Evolutionary conservation across 2,888 invertebrate species (phyloP).

Genomic region (Drosophila aldrichi): DNA sequence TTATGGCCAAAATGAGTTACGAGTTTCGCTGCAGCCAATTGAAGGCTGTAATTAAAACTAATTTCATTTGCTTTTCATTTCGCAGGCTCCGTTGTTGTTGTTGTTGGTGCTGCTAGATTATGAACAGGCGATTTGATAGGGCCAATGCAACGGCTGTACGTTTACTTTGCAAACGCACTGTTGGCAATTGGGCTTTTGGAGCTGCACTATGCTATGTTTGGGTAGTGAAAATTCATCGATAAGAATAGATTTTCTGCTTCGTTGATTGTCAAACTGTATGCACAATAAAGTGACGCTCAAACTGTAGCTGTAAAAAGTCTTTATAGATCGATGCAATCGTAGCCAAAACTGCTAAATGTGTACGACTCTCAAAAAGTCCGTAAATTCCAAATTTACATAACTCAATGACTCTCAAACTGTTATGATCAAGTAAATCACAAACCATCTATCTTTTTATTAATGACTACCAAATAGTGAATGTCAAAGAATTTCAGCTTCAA

Average conservation of each 20-base stretch:
- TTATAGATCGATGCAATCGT: too few relatives aligned
- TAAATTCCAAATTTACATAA: too few relatives aligned
- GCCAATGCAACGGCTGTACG: constrained; percentile 52
- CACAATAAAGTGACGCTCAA: not conserved
- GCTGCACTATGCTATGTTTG: not conserved
- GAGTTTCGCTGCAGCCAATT: constrained; percentile 76
- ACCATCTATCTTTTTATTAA: too few relatives aligned
- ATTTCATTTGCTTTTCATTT: constrained; percentile 77
- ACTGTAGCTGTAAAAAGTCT: too few relatives aligned
- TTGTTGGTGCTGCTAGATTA: constrained; percentile 53
- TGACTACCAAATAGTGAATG: too few relatives aligned
- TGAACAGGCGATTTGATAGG: constrained; percentile 65
- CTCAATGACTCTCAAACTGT: too few relatives aligned
- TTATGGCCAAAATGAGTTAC: constrained; percentile 78
- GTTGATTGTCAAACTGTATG: not conserved
- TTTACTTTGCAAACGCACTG: constrained; percentile 54
- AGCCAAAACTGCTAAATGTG: too few relatives aligned
- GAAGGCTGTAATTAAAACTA: constrained; percentile 79
- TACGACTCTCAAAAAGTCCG: too few relatives aligned
- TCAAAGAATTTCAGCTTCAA: not conserved
- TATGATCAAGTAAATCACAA: too few relatives aligned
- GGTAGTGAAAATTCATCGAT: too few relatives aligned
- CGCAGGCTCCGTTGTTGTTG: constrained; percentile 8
- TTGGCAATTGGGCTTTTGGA: not conserved
- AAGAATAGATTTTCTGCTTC: too few relatives aligned